Evolutionary conservation across 2,888 invertebrate species (phyloP), one percentile per base, ranked within the genome.

Genomic region (Drosophila maculinotata): DNA sequence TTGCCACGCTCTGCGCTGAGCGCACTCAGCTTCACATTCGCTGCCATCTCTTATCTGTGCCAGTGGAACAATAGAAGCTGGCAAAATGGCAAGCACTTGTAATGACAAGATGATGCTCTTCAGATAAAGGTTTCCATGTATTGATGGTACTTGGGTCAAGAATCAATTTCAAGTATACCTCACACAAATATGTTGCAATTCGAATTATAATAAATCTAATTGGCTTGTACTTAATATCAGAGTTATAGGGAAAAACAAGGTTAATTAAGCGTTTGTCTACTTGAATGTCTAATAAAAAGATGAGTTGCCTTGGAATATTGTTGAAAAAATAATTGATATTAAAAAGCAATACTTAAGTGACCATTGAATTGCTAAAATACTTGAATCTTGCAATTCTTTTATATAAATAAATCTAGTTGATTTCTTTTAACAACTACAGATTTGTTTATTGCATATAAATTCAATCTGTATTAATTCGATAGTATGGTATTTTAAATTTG

Each of bases 1-100:
- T 87, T 83, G 83, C 76, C 70, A 63, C 52, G 79, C 81, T 79
- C 73, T 67, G 66, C 33, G 80, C 63, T 65, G 66, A 70, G 68
- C 74, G 56, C 69, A 49, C 62, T 54, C 56, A 44, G 42, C 47
- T 44, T 8, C 49, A 60, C 33, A 5, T 31, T 20, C 69, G 42
- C 15, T 33, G 12, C 10, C 42, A 36, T 12, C 38, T 47, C 26
- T 54, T 67, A 52, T 57, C 65, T 67, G 33, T 30, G 39, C 35
- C 45, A 70, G 44, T 52, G 48, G 20, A 44, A 69, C 53, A 58
- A 69, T 54, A 12, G 73, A 12, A 53, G 36, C 73, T 41, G 53
- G 44, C 62, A 54, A 57, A 54, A 69, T 63, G 47, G 52, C 75
- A 63, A 14, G 17, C 48, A 57, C 64, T 52, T 45, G 23, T 44